Conservation (phyloP, 2,113 vertebrate genomes). For the Geococcyx californianus region DNA sequence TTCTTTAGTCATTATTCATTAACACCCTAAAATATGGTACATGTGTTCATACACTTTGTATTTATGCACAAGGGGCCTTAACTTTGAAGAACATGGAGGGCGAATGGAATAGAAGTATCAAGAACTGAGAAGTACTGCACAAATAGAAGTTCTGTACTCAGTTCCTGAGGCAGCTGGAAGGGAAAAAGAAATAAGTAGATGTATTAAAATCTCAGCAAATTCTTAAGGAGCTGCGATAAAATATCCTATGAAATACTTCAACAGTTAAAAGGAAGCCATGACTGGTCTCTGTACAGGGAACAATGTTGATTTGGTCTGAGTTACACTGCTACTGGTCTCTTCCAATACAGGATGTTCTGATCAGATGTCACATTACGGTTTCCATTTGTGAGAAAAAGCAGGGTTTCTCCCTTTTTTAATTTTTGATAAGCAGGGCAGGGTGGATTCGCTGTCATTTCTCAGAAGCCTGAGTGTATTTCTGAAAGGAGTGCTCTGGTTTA, state of each 20-base stretch:
- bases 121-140: not conserved
- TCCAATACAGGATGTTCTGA: not conserved
- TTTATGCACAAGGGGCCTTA: not conserved
- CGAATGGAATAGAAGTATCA: not conserved
- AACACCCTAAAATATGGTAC: not conserved
- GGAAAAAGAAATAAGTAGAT: not conserved
- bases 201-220: not conserved
- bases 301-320: not conserved
- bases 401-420: not conserved
- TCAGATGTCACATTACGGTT: not conserved
- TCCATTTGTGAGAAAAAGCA: not conserved
- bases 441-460: not conserved
- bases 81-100: not conserved
- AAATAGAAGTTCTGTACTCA: not conserved
- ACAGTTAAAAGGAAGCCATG: not conserved
- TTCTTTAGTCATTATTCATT: not conserved
- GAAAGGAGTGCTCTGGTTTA: not conserved
- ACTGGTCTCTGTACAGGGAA: not conserved
- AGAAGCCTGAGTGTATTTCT: not conserved
- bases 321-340: rapidly evolving
- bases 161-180: not conserved
- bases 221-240: not conserved
- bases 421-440: not conserved
- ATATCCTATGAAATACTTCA: not conserved
- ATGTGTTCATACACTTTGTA: not conserved